Evolutionary conservation across 1,140 invertebrate species (phyloP).

Genomic region (Hylaeus anthracinus): DNA sequence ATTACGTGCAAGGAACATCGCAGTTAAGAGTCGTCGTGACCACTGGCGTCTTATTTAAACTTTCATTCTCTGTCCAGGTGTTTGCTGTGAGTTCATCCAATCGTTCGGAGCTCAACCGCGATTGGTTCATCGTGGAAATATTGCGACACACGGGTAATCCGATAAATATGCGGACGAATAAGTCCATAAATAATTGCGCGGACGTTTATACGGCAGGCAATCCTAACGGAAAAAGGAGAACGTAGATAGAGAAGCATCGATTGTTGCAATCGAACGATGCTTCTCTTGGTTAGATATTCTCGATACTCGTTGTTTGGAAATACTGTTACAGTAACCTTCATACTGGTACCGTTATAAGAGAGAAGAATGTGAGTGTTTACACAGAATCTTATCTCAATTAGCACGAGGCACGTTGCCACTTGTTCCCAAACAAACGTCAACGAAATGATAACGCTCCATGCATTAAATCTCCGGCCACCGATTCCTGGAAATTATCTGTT

Average conservation of each 20-base stretch:
- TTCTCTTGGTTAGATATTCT: background rate
- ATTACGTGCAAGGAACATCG: conserved; percentile 49
- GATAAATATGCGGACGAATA: conserved; percentile 2
- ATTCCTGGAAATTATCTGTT: conserved; percentile 24
- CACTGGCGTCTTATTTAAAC: conserved; percentile 10
- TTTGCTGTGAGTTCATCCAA: background rate
- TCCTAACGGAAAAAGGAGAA: background rate
- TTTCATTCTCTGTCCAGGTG: conserved; percentile 2
- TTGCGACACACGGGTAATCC: background rate
- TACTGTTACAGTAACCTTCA: no score
- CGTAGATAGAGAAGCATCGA: background rate
- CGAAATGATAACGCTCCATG: background rate
- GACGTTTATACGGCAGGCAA: conserved; percentile 2
- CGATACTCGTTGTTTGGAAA: no score
- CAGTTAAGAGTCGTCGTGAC: conserved; percentile 1
- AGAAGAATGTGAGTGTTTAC: no score
- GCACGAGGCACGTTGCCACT: background rate
- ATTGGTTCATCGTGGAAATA: conserved; percentile 3
- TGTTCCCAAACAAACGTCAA: background rate
- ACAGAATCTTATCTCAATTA: background rate
- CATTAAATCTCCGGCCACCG: background rate
- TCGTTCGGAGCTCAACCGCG: conserved; percentile 26
- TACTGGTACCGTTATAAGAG: no score
- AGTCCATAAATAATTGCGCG: conserved; percentile 29
- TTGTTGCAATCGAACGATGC: background rate